Evolutionary conservation across 1,140 invertebrate genomes (phyloP).

Genomic region (Zelostemma sp.): DNA sequence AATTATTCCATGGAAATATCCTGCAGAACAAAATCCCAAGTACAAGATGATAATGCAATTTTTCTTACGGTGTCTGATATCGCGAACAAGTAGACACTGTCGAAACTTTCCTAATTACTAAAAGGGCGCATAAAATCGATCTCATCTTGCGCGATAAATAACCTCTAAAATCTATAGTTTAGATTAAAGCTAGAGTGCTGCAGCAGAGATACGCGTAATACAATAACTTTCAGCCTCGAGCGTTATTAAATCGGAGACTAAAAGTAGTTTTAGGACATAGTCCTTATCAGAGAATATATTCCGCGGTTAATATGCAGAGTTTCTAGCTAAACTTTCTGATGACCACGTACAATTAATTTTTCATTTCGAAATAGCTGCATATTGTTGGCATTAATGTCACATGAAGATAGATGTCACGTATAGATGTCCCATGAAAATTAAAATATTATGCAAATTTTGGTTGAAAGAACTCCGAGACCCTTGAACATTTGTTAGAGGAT

Average conservation of each 20-base stretch:
- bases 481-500: too few species aligned
- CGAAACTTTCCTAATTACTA: conserved; percentile 31
- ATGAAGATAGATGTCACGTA: too few species aligned
- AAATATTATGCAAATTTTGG: too few species aligned
- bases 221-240: conserved; percentile 31
- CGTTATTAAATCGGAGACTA: conserved; percentile 28
- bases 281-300: conserved; percentile 29
- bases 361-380: conserved; percentile 24
- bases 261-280: conserved; percentile 15
- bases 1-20: too few species aligned
- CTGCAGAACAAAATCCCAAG: too few species aligned
- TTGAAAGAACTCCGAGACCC: too few species aligned
- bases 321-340: conserved; percentile 30
- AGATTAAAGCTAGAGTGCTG: conserved; percentile 12
- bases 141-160: conserved; percentile 24
- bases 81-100: neutral
- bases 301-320: conserved; percentile 22
- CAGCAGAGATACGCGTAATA: conserved; percentile 23
- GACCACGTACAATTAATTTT: conserved; percentile 34
- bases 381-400: too few species aligned
- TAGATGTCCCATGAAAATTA: too few species aligned
- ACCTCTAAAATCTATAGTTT: conserved; percentile 11
- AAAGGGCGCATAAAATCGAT: conserved; percentile 9
- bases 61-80: too few species aligned
- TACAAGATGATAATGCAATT: too few species aligned